Evolutionary conservation across 2,113 vertebrate species (phyloP).

Genomic region (Camelus dromedarius): DNA sequence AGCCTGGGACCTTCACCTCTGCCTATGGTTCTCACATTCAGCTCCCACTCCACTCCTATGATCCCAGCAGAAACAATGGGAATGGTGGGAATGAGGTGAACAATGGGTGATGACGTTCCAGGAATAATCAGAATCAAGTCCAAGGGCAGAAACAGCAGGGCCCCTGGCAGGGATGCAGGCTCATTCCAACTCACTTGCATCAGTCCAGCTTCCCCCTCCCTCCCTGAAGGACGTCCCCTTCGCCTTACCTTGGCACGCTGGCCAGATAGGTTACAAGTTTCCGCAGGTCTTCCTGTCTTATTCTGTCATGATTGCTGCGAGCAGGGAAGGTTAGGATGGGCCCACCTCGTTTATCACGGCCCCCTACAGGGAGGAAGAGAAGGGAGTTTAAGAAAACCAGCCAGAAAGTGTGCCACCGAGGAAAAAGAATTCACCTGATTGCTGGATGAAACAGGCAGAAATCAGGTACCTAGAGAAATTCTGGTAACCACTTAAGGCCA

Average conservation of each 20-base stretch:
- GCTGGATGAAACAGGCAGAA: not conserved
- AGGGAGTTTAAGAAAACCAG: constrained; percentile 49
- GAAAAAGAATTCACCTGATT: not conserved
- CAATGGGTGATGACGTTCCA: constrained; percentile 35
- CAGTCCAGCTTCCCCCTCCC: not conserved
- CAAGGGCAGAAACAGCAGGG: not conserved
- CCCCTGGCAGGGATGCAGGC: not conserved
- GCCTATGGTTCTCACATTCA: not conserved
- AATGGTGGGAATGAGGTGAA: not conserved
- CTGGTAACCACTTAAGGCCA: not conserved
- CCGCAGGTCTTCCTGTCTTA: constrained; percentile 98
- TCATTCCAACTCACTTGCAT: not conserved
- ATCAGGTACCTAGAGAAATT: not conserved
- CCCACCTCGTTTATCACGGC: constrained; percentile 98
- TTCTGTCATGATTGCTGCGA: constrained; percentile 99
- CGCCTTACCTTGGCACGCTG: constrained; percentile 94
- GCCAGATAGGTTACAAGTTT: constrained; percentile 99
- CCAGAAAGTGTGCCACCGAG: not conserved
- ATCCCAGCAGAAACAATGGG: not conserved
- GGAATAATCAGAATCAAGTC: constrained; percentile 41
- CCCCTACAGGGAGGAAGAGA: constrained; percentile 89
- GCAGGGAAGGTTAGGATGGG: constrained; percentile 98
- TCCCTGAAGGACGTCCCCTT: not conserved
- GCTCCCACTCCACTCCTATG: not conserved
- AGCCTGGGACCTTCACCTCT: constrained; percentile 16